Base-by-base conservation (phyloP, 2,888 invertebrate genomes). In the Halocaridina rubra region DNA sequence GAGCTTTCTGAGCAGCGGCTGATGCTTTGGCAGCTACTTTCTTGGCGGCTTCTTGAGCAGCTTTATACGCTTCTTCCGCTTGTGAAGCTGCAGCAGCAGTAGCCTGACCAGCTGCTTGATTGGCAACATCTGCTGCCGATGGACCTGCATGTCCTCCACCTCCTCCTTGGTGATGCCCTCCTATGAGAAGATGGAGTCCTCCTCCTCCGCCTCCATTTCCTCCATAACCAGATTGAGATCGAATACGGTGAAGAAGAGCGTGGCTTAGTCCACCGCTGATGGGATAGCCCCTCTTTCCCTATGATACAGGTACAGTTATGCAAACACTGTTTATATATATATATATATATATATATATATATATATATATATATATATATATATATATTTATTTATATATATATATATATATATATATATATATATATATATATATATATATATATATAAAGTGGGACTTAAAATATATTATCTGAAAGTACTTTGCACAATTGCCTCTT, bases 11-110 rank as follows among this genome's bases (percentile, higher is more conserved):
- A 24, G 86, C 86, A 5, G 86, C 81, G 5, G 75, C 59, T 8
- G 77, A 61, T 10, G 77, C 77, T 16, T 29, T 59, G 19, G 32
- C 61, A 3, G 61, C 77, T 3, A 59, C 61, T 61, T 22, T 16
- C 33, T 71, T 53, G 24, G 80, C 57, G 16, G 76, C 76, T 19
- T 77, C 76, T 22, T 61, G 76, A 22, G 59, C 76, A 2, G 76
- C 76, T 19, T 79, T 61, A 39, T 75, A 76, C 0, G 84, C 86
- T 16, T 74, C 81, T 67, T 86, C 81, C 22, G 72, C 74, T 33
- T 86, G 86, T 10, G 81, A 78, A 24, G 81, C 86, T 7, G 81
- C 86, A 3, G 86, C 86, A 2, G 86, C 81, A n/a, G 81, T 79
- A 4, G 86, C 86, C 33, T 75, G 74, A 7, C 86, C 81, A 0